Evolutionary conservation across 2,888 invertebrate species (phyloP), one percentile per base, ranked within the genome.

Genomic region (Temnothorax ravouxi): DNA sequence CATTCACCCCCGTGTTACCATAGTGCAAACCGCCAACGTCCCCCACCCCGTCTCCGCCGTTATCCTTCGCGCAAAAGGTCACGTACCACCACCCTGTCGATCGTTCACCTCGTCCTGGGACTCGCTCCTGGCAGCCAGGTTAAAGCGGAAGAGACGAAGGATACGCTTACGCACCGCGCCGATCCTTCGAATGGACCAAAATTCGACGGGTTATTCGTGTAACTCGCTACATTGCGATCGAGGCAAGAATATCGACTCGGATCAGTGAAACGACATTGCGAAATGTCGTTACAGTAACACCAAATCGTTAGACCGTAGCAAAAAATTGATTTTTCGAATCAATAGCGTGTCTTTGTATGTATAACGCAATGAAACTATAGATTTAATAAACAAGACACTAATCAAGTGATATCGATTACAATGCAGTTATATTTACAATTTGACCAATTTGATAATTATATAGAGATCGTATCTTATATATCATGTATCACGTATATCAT

Each of bases 31-130:
- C 87, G 6, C 69, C 79, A 21, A 21, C 34, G 84, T 88, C 86
- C 85, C 88, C 88, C 83, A 79, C 85, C 88, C 86, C 92, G 86
- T 89, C 90, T 90, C 90, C 91, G 88, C 88, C 93, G 91, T 94
- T 94, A 94, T 93, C 93, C 93, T 94, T 93, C 93, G 92, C 90
- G 93, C 93, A 93, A 94, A 94, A 94, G 94, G 94, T 94, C 94
- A 94, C 94, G 94, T 94, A 93, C 93, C 92, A 91, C 92, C 92
- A 91, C 93, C 93, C 92, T 91, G 91, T 89, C 93, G 93, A 93
- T 92, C 93, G 91, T 93, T 93, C 93, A 93, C 93, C 93, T 92
- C 91, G 90, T 93, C 92, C 92, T 92, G 91, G 92, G 92, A 93
- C 89, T 89, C 88, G 89, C 91, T 92, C 90, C 92, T 91, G 91